These are phyloP conservation scores for Caenorhabditis plicata DNA, from an alignment of 2,888 invertebrate genomes.

Conservation along the genomic window DNA sequence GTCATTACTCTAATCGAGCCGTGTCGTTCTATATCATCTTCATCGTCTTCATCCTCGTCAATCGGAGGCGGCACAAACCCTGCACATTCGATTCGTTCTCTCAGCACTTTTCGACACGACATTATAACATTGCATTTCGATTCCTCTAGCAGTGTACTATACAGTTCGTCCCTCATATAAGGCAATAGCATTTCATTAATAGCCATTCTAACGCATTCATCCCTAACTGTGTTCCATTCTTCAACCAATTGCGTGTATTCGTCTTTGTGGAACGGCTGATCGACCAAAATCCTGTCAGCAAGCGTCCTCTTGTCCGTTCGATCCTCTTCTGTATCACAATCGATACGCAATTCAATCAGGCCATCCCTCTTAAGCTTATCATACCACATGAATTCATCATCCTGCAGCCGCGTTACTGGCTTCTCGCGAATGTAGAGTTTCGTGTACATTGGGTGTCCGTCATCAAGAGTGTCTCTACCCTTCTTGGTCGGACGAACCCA, in stretches of 20 bases:
- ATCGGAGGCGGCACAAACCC: constrained; percentile 35
- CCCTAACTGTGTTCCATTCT: constrained; percentile 89
- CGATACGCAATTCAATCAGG: constrained; percentile 21
- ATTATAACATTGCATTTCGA: constrained; percentile 73
- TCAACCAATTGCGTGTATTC: constrained; percentile 50
- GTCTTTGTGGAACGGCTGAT: constrained; percentile 38
- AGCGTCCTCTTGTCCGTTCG: constrained; percentile 13
- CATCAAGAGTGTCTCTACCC: constrained; percentile 91
- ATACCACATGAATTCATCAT: constrained; percentile 86
- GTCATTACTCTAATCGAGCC: constrained; percentile 79
- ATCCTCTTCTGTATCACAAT: constrained; percentile 24
- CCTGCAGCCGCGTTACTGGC: constrained; percentile 83
- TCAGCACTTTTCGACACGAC: constrained; percentile 54
- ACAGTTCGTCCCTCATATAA: constrained; percentile 82
- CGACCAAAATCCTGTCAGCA: constrained; percentile 18
- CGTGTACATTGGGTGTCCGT: constrained; percentile 76
- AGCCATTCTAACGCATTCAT: constrained; percentile 80
- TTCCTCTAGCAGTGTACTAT: constrained; percentile 79
- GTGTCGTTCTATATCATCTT: constrained; percentile 32
- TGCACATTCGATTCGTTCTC: constrained; percentile 13
- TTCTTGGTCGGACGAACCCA: constrained; percentile 82
- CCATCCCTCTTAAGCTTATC: constrained; percentile 55
- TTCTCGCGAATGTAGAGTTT: constrained; percentile 86
- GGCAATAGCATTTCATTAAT: constrained; percentile 85
- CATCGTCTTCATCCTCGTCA: constrained; percentile 54